Base-by-base conservation (phyloP, 2,888 invertebrate genomes). In the Steromphala cineraria region DNA sequence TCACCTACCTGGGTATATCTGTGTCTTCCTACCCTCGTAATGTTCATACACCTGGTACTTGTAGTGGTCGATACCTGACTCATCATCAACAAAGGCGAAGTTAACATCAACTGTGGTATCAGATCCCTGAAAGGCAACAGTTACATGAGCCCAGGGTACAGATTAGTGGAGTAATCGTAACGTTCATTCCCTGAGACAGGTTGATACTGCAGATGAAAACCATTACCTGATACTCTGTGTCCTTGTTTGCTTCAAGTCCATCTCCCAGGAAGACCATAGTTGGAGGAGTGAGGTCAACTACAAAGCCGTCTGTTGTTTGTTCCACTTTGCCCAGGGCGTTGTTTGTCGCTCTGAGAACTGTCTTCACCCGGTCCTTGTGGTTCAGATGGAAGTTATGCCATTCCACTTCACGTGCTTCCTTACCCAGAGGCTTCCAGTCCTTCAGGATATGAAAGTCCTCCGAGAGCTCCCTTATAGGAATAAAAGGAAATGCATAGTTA, bases 221-320 rank as follows among this genome's bases (percentile, higher is more conserved):
- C 0, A 36, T 28, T 36, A 88, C 88, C 87, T 89, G 88, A 76
- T 81, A 90, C 21, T 85, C 81, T 31, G 84, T 84, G 56, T 89
- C 88, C 8, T 78, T 21, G 2, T 53, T 78, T 7, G 53, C 67
- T 10, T 28, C 53, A 2, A 40, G 8, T 8, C 90, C 90, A 79
- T 90, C 90, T 24, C 85, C 82, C 0, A 90, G 80, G 76, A 78
- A 79, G 8, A 81, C 71, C 7, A 88, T 78, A 2, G 62, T 62
- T 19, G 90, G 89, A 13, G 89, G 86, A 0, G 90, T 90, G n/a
- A 89, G 80, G 79, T 90, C 90, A 13, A 90, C 83, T 36, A 89
- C 76, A 82, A 88, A 86, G 4, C 88, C 86, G 75, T 84, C 71
- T 1, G 88, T 87, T 8, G 75, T 75, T 17, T 56, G 78, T 15